Evolutionary conservation across 2,113 vertebrate genomes (phyloP), one percentile per base, ranked within the genome.

Genomic region (Pipa parva): DNA sequence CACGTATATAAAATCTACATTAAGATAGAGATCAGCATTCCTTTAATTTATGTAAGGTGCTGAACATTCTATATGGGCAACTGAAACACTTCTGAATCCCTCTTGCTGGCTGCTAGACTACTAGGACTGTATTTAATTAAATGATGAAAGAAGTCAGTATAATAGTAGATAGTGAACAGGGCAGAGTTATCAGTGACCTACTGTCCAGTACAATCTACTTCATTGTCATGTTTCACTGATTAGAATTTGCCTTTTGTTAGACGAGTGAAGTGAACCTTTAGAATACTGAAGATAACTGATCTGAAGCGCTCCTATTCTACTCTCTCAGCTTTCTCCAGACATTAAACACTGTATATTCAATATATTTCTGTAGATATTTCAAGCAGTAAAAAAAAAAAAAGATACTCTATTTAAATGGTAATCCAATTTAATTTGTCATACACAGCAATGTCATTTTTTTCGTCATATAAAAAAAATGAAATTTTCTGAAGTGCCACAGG

Each of bases 121-220:
- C 15, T 26, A 17, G n/a, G 21, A 13, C 15, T n/a, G 31, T 59
- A 8, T 39, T 45, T 49, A 68, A 68, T 68, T 59, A 68, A 68
- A 59, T 59, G 55, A 26, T 58, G 2, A 7, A 36, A 18, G 26
- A 36, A n/a, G 8, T 58, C 17, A 31, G 15, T 5, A 58, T 22
- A 57, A 67, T 21, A 37, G 55, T 45, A 57, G 28, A 68, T 59
- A 56, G 59, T 45, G 45, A 21, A 1, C 26, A 22, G 28, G 31
- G 28, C 45, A 27, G 29, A 49, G 31, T 68, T 59, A 59, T 59
- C 64, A 50, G 50, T 68, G 64, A 59, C 55, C 56, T 46, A 20
- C 64, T 68, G 64, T 68, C 55, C 29, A 18, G 56, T n/a, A 20
- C 55, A 57, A 59, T 68, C 55, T 51, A 50, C 29, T 50, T 68